Evolutionary conservation across 2,113 vertebrate genomes (phyloP), one percentile per base, ranked within the genome.

Genomic region (Callocephalon fimbriatum): DNA sequence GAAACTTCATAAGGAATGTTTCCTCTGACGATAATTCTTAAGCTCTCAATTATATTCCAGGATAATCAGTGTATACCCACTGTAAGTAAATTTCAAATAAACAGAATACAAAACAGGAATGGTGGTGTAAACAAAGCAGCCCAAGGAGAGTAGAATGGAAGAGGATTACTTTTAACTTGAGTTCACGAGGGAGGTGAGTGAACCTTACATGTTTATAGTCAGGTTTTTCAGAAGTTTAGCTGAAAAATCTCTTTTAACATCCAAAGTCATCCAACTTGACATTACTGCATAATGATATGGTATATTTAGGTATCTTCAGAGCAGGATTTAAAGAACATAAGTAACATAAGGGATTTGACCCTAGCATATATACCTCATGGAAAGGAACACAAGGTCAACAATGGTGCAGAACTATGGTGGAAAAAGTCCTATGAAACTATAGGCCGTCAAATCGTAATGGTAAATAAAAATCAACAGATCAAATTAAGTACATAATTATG

Each of bases 1-100:
- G 71, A 73, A 82, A 81, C 31, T 76, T 93, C 51, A n/a, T 23
- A 88, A 86, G 31, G 42, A 93, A 83, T n/a, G 26, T 53, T 68
- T 94, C 70, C 44, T 82, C 73, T 91, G 61, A 71, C 42, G 44
- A 14, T 19, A 94, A 63, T 78, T 59, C 44, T 62, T 80, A 93
- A 83, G 8, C 13, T 78, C 27, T 58, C 56, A 72, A 82, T 61
- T 94, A 93, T 32, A 92, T 73, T 70, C 59, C 63, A 76, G 38
- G 65, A 84, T 59, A 95, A 74, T 84, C 59, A 92, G 45, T 66
- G 29, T 58, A 70, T 51, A 91, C 3, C 9, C 54, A 63, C 38
- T 81, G 15, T 75, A 75, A 88, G 38, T 7, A 92, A 72, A 84
- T 72, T 71, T 81, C 38, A 94, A 54, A 71, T 23, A 79, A 50